Evolutionary conservation across 2,113 vertebrate species (phyloP).

Genomic region (Manacus vitellinus): DNA sequence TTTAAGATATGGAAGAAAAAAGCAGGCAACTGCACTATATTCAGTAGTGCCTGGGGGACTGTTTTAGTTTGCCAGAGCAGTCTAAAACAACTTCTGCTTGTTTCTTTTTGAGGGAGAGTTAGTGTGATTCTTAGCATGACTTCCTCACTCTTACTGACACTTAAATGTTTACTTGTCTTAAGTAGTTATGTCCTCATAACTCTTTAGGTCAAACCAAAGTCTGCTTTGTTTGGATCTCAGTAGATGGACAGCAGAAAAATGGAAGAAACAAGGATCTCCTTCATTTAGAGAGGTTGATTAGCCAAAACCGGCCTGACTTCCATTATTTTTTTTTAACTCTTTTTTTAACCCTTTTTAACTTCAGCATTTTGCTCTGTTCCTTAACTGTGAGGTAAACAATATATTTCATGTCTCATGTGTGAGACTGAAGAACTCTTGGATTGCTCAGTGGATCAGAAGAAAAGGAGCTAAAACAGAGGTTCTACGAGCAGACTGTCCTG

Average conservation of each 20-base stretch:
- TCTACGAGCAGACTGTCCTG: neutral
- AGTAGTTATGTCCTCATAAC: neutral
- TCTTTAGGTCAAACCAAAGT: neutral
- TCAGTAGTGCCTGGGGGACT: neutral
- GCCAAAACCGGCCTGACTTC: neutral
- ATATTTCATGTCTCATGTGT: neutral
- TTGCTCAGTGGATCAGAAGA: neutral
- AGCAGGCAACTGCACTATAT: fast-evolving
- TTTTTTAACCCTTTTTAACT: neutral
- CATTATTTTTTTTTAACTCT: neutral
- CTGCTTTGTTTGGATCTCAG: neutral
- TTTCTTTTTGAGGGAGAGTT: neutral
- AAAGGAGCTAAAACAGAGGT: neutral
- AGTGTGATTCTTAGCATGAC: neutral
- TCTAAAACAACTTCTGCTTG: neutral
- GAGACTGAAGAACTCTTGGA: neutral
- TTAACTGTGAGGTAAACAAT: neutral
- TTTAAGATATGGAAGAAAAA: neutral
- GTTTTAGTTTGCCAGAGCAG: neutral
- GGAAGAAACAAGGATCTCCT: neutral
- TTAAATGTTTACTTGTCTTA: neutral
- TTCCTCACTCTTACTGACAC: neutral
- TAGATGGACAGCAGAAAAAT: neutral
- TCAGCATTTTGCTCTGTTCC: neutral
- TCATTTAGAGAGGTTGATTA: neutral